These are phyloP conservation scores for Drosophila ezoana DNA, from an alignment of 2,888 invertebrate species.

Conservation along the genomic window DNA sequence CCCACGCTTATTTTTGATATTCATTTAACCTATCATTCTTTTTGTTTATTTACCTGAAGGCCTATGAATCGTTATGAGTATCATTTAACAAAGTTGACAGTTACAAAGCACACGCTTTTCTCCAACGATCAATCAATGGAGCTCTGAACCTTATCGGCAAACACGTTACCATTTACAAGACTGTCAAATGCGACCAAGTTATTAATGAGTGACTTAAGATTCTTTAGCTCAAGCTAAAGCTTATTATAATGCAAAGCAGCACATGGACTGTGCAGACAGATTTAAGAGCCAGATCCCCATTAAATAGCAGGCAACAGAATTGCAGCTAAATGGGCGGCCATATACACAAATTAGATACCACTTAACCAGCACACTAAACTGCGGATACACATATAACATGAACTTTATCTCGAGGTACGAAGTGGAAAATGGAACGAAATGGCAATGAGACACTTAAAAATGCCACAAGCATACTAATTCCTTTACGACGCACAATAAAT, in stretches of 20 bases:
- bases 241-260: constrained; percentile 33
- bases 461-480: constrained; percentile 50
- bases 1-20: constrained; percentile 6
- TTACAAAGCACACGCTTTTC: constrained; percentile 35
- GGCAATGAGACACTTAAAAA: constrained; percentile 31
- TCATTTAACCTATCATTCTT: constrained; percentile 16
- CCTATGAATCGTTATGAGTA: constrained; percentile 9
- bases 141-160: constrained; percentile 27
- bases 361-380: constrained; percentile 24
- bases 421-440: constrained; percentile 15
- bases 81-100: constrained; percentile 49
- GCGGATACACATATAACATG: not conserved
- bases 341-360: constrained; percentile 41
- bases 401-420: constrained; percentile 2
- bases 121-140: constrained; percentile 49
- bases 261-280: constrained; percentile 6
- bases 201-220: constrained; percentile 41
- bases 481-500: constrained; percentile 53
- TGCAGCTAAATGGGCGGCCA: constrained; percentile 14
- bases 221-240: not conserved
- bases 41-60: constrained; percentile 9
- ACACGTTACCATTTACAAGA: constrained; percentile 39
- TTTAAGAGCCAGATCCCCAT: constrained; percentile 4
- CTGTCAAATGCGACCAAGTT: constrained; percentile 38
- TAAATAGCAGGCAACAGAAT: constrained; percentile 3